Conservation (phyloP, 1,140 invertebrate species). For the Rhizoglyphus robini region DNA sequence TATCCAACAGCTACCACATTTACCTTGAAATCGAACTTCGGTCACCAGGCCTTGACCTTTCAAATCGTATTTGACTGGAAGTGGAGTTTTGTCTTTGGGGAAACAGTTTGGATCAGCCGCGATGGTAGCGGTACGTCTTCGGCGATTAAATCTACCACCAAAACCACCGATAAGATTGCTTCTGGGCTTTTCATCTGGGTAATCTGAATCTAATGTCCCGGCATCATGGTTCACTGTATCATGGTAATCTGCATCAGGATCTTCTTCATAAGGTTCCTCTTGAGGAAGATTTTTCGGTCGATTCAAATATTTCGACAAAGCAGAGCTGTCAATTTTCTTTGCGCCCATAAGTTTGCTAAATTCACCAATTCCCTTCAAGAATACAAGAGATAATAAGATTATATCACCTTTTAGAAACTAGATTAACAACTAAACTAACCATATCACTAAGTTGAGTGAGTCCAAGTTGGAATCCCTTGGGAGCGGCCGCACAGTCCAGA, state of each 20-base stretch:
- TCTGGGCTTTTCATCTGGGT: too few species aligned
- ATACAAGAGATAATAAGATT: too few species aligned
- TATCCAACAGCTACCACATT: slow-evolving; percentile 17
- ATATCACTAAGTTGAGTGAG: neutral
- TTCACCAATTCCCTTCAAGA: too few species aligned
- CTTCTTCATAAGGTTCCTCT: too few species aligned
- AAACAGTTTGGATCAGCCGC: neutral
- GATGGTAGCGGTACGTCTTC: neutral
- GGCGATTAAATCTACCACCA: neutral
- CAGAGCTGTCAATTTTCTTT: too few species aligned
- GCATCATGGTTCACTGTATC: too few species aligned
- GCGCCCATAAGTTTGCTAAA: neutral
- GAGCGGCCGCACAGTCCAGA: neutral
- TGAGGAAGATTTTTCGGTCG: too few species aligned
- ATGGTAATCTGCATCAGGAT: neutral
- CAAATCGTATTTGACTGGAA: slow-evolving; percentile 73
- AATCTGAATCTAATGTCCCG: too few species aligned
- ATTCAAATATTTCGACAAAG: too few species aligned
- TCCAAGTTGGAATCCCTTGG: slow-evolving; percentile 4
- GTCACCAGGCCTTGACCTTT: slow-evolving; percentile 54
- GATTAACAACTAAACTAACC: too few species aligned
- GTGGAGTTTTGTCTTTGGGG: slow-evolving; percentile 23
- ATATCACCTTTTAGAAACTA: too few species aligned
- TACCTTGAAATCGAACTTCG: slow-evolving; percentile 62
- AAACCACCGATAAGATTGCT: neutral